phyloP scores from a whole-genome alignment of 1,140 invertebrate genomes.

The Drosophila nasuta region DNA sequence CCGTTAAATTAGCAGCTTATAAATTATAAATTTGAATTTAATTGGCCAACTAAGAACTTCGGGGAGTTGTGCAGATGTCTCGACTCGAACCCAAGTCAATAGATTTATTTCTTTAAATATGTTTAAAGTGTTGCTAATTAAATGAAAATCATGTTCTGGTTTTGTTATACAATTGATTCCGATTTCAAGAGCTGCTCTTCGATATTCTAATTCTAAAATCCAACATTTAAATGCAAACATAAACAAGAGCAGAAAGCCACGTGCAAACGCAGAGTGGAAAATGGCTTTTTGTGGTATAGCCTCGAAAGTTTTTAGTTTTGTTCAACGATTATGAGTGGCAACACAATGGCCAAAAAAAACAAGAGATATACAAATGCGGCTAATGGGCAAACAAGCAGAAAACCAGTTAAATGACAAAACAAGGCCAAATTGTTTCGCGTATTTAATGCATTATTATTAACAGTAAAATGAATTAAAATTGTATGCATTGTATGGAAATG shows the following conservation, averaged over 20 bases:
- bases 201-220: slow-evolving; percentile 15
- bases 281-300: slow-evolving; percentile 27
- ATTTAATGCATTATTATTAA: slow-evolving; percentile 44
- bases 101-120: background rate
- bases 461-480: slow-evolving; percentile 16
- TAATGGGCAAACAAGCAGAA: slow-evolving; percentile 1
- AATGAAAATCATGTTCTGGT: background rate
- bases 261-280: slow-evolving; percentile 18
- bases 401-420: slow-evolving; percentile 19
- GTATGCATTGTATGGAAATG: slow-evolving; percentile 10
- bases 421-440: slow-evolving; percentile 19
- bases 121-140: background rate
- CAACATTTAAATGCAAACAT: slow-evolving; percentile 7
- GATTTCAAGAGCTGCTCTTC: background rate
- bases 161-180: background rate
- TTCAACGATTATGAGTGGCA: background rate
- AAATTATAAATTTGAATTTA: slow-evolving; percentile 78
- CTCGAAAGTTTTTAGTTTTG: slow-evolving; percentile 1
- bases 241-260: background rate
- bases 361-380: background rate
- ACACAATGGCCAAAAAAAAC: slow-evolving; percentile 1
- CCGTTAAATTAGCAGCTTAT: slow-evolving; percentile 76
- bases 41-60: slow-evolving; percentile 54
- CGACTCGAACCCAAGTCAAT: background rate
- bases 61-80: slow-evolving; percentile 19